Base-by-base conservation (phyloP, 2,797 vertebrate species). In the Lerista edwardsae region DNA sequence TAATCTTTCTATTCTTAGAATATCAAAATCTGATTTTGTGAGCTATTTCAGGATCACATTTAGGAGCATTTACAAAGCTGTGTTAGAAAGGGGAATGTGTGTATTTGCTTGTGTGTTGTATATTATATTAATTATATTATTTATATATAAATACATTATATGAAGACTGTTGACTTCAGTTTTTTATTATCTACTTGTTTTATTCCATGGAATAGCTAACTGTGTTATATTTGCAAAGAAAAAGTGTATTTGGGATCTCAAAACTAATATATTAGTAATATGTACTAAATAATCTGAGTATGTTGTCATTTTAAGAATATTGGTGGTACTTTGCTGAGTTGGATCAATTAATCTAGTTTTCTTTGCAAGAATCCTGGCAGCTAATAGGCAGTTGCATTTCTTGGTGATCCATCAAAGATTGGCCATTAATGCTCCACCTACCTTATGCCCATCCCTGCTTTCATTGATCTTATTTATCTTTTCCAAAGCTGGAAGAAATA, bases 11-110 rank as follows among this genome's bases (percentile, higher is more conserved):
- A 88, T 82, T 39, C 15, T 79, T 73, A 15, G n/a, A 19, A 74
- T 89, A 85, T 80, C 17, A 61, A 64, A 25, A 47, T 41, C n/a
- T 47, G 72, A 39, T 77, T 82, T 89, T 68, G 67, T 89, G 11
- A n/a, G 76, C 85, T 82, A 86, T 80, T 84, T 87, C 75, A 79
- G 77, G 55, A 34, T 77, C 36, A 0, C 0, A 80, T 85, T 89
- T 73, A 85, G 84, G 59, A 86, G 61, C 36, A 51, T 9, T 1
- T 84, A 39, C n/a, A 81, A 11, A 9, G 29, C 61, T 34, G 3
- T 68, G 85, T 29, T 79, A 47, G 84, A 87, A 59, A 79, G 64
- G 44, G 72, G 82, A 69, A 76, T 72, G 57, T 76, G 78, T 85
- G 59, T 61, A 75, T 36, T 31, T 65, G 44, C 34, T 8, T n/a